Base-by-base conservation (phyloP, 2,113 vertebrate genomes). In the Micromys minutus region DNA sequence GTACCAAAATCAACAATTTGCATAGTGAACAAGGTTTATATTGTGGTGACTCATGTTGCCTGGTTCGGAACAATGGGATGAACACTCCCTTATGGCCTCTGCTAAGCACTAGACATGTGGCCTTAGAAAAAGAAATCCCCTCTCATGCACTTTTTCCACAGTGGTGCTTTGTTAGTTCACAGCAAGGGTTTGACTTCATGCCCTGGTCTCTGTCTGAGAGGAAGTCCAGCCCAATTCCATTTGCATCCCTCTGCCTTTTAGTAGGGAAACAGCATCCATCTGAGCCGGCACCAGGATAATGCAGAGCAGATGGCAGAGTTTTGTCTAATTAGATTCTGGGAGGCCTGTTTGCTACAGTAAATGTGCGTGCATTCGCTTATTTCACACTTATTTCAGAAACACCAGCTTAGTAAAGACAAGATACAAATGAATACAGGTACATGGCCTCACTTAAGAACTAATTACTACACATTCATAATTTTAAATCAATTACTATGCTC, bases 71-170 rank as follows among this genome's bases (percentile, higher is more conserved):
- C 98, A 99, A 99, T 99, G 96, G 98, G 96, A 98, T 98, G 98
- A 99, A 98, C 98, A 98, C 94, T 98, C 99, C 98, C 98, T 98
- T 97, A 98, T 98, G 99, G 98, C 99, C 99, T 97, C 98, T 98
- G 97, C 98, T 98, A 98, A 99, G 96, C 97, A 97, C 94, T 87
- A 98, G 98, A 98, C 99, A 99, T 99, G 99, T 99, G 99, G 98
- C 98, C 97, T 98, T 98, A 99, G 98, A 99, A 98, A 99, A 98
- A 98, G 98, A 98, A 98, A 98, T 98, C 97, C 98, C 97, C 96
- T 97, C 97, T 98, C 97, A 97, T 97, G 96, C 97, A 90, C 98
- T 97, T 98, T 98, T 98, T 98, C 97, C 98, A 97, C 98, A 98
- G 97, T 96, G 95, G 97, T 97, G 96, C 98, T 99, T 99, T 99